phyloP scores from a whole-genome alignment of 1,140 invertebrate species.

The Neotoxoptera formosana region DNA sequence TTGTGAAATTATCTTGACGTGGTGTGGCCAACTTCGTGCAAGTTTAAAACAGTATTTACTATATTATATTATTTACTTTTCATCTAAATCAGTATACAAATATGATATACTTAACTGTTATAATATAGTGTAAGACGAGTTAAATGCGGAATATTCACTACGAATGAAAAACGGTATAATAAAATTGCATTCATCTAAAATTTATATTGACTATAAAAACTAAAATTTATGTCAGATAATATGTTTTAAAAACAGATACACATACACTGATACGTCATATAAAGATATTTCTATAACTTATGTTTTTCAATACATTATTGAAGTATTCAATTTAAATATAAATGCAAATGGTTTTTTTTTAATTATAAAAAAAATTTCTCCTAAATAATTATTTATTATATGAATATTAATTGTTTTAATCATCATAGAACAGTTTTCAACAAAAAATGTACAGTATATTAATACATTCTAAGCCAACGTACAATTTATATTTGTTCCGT shows the following conservation, averaged over 20 bases:
- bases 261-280: not conserved
- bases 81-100: not conserved
- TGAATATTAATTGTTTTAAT: not conserved
- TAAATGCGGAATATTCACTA: not conserved
- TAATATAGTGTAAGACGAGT: not conserved
- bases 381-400: not conserved
- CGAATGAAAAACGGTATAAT: not conserved
- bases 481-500: conserved; percentile 42
- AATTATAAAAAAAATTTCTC: not conserved
- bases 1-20: not conserved
- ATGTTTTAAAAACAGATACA: not conserved
- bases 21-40: not conserved
- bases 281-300: not conserved
- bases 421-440: not conserved
- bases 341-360: not conserved
- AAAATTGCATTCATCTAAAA: conserved; percentile 2
- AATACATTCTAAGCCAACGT: not conserved
- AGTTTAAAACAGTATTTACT: not conserved
- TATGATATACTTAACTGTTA: not conserved
- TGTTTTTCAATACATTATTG: not conserved
- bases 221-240: not conserved
- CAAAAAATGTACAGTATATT: not conserved
- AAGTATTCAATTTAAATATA: not conserved
- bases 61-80: not conserved
- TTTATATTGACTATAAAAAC: not conserved